A percentile compares a stretch with the other conserved stretches of the same genome.
Evolutionary conservation across 1,140 invertebrate species (phyloP).

Genomic region (Sitodiplosis mosellana): DNA sequence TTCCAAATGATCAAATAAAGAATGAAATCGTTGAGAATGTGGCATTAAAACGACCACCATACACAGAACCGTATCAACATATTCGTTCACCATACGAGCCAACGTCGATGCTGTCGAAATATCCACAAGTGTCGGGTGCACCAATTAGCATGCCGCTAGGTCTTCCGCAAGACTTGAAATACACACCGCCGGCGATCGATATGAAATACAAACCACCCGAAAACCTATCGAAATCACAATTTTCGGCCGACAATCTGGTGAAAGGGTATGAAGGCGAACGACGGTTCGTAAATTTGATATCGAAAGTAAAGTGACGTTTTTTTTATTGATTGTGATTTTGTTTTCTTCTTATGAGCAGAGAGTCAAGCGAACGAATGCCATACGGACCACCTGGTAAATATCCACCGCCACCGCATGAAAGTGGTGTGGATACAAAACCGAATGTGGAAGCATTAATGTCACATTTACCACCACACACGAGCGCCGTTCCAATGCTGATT

Average conservation of each 20-base stretch:
- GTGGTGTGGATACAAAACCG: too few species aligned
- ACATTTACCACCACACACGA: neutral
- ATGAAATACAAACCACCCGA: neutral
- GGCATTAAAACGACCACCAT: neutral
- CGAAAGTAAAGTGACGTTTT: too few species aligned
- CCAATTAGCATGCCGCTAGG: conserved; percentile 5
- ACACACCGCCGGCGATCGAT: conserved; percentile 11
- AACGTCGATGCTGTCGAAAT: conserved; percentile 23
- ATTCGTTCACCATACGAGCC: conserved; percentile 19
- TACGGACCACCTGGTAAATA: conserved; percentile 16
- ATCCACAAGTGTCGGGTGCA: conserved; percentile 21
- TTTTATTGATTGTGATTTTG: too few species aligned
- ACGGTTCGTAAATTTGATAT: too few species aligned
- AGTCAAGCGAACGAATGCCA: conserved; percentile 10
- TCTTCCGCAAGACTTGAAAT: conserved; percentile 19
- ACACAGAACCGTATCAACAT: conserved; percentile 8
- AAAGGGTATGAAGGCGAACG: conserved; percentile 6
- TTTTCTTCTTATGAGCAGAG: too few species aligned
- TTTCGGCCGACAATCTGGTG: conserved; percentile 20
- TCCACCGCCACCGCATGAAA: conserved; percentile 9
- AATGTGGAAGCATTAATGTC: neutral
- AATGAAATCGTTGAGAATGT: neutral
- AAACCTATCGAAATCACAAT: conserved; percentile 9
- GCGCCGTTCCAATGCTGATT: neutral
- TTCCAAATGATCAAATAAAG: neutral